Evolutionary conservation across 2,113 vertebrate species (phyloP), one percentile per base, ranked within the genome.

Genomic region (Pholis gunnellus): DNA sequence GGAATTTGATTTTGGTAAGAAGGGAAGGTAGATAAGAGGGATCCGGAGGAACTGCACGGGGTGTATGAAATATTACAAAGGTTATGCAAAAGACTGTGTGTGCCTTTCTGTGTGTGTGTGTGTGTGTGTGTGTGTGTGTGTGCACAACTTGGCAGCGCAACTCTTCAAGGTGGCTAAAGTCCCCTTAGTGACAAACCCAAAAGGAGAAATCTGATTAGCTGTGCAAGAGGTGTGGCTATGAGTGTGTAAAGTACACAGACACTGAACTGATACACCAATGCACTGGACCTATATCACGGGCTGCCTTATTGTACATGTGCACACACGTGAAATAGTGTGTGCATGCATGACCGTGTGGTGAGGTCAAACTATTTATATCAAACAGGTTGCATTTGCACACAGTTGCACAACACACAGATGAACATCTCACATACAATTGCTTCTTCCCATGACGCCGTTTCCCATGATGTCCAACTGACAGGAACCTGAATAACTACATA

Each of bases 401-500:
- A 1, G 31, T 67, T 31, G 22, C 22, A 79, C 38, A 63, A 66
- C 3, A 52, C 61, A 29, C 31, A 38, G 14, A 54, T 46, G 14
- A 72, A 50, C 5, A 15, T 61, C 54, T 60, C 17, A 9, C 14
- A 36, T 57, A 20, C 8, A 38, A 77, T 71, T 38, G 44, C 10
- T 44, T 36, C 1, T 59, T 82, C 78, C 60, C 72, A 81, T 64
- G 42, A 64, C 59, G 66, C 27, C 42, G 8, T 70, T 59, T 82
- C 78, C 60, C 72, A 81, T 64, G 42, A 64, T 52, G 66, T 46
- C 56, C 38, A 70, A 42, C 72, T 60, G 81, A 44, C 70, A 83
- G 63, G 71, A 90, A 88, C 92, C 86, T 82, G 91, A 81, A 72
- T 61, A 70, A 82, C 90, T 18, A 31, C 88, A 90, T 85, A 63